Conservation (phyloP, 2,797 vertebrate genomes). For the Falco biarmicus region DNA sequence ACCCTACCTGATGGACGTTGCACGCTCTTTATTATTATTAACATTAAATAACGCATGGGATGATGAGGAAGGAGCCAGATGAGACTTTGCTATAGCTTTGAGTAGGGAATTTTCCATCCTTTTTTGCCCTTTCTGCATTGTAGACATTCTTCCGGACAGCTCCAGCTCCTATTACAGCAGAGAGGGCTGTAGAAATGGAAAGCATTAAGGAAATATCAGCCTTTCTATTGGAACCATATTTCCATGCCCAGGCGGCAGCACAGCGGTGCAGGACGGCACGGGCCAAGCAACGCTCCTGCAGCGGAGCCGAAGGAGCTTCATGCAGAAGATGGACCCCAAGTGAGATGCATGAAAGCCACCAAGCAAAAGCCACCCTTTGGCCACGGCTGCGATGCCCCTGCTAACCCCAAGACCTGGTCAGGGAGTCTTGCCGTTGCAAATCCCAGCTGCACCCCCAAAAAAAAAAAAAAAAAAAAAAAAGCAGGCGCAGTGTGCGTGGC, state of each 20-base stretch:
- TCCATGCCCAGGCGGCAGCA: neutral
- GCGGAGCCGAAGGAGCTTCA: neutral
- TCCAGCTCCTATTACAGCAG: constrained; percentile 35
- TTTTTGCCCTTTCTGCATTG: neutral
- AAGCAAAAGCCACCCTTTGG: neutral
- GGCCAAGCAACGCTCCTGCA: neutral
- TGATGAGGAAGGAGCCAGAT: constrained; percentile 19
- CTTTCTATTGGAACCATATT: constrained; percentile 41
- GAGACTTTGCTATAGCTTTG: neutral
- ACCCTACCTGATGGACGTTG: neutral
- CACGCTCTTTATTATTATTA: neutral
- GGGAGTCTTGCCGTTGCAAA: neutral
- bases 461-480: neutral
- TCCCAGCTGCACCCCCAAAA: neutral
- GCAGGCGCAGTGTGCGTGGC: neutral
- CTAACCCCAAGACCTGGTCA: fast-evolving
- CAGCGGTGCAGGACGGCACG: neutral
- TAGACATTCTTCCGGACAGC: constrained; percentile 29
- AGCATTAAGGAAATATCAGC: neutral
- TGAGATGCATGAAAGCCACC: fast-evolving
- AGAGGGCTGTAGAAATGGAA: constrained; percentile 26
- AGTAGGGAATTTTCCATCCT: constrained; percentile 1
- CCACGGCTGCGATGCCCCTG: fast-evolving
- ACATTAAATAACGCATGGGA: neutral
- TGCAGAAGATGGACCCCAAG: neutral